Evolutionary conservation across 2,113 vertebrate species (phyloP).

Genomic region (Sphyrna mokarran): DNA sequence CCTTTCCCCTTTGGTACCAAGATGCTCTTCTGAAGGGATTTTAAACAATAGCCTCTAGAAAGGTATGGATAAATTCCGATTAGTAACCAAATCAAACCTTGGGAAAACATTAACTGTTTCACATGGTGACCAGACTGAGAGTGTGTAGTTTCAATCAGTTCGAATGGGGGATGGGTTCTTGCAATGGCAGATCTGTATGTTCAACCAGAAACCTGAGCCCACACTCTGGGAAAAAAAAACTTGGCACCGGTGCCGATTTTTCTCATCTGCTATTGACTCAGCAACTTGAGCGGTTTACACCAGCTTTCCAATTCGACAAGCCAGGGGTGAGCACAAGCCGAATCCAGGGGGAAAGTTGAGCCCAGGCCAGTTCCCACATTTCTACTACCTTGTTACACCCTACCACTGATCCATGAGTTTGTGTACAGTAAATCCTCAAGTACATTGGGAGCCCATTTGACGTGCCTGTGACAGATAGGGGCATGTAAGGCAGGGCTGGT

Average conservation of each 20-base stretch:
- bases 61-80: not conserved
- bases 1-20: not conserved
- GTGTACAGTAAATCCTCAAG: constrained; percentile 11
- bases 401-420: constrained; percentile 26
- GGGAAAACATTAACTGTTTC: not conserved
- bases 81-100: not conserved
- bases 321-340: not conserved
- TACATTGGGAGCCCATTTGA: not conserved
- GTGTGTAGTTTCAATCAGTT: not conserved
- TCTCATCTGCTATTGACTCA: constrained; percentile 19
- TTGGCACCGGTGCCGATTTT: not conserved
- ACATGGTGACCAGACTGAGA: not conserved
- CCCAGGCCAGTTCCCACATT: constrained; percentile 16
- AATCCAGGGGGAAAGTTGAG: not conserved
- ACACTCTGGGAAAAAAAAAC: not conserved
- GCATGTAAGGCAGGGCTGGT: not conserved
- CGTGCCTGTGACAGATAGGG: not conserved
- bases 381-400: constrained; percentile 23
- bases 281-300: constrained; percentile 7
- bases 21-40: not conserved
- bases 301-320: constrained; percentile 4
- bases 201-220: constrained; percentile 25
- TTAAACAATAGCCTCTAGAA: not conserved
- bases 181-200: constrained; percentile 28
- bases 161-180: not conserved